Percentiles rank a stretch among this genome's conserved stretches.
phyloP scores from a whole-genome alignment of 2,113 vertebrate species.

The Eonycteris spelaea region DNA sequence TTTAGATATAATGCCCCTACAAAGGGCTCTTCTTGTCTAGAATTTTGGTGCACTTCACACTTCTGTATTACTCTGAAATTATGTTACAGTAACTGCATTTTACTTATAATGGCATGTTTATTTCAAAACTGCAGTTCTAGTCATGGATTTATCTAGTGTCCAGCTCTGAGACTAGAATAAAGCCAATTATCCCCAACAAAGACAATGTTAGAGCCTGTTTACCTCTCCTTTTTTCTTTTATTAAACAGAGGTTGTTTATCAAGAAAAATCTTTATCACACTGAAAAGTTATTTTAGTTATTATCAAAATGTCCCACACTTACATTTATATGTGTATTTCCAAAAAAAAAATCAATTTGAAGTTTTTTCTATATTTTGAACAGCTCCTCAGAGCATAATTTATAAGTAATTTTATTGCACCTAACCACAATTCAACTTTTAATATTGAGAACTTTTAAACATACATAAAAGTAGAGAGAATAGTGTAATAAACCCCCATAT shows the following conservation, averaged over 20 bases:
- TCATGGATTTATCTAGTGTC: not conserved
- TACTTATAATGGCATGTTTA: not conserved
- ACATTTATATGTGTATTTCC: not conserved
- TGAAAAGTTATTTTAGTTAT: constrained; percentile 34
- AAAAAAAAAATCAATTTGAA: constrained; percentile 15
- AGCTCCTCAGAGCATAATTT: not conserved
- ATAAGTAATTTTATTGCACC: not conserved
- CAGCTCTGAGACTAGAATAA: not conserved
- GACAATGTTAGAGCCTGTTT: not conserved
- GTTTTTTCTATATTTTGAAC: constrained; percentile 13
- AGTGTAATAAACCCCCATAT: not conserved
- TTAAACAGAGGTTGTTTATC: not conserved
- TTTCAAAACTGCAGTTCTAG: not conserved
- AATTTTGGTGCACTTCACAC: not conserved
- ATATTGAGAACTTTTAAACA: not conserved
- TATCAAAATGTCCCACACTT: constrained; percentile 16
- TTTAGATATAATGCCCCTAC: not conserved
- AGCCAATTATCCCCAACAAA: not conserved
- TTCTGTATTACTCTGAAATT: not conserved
- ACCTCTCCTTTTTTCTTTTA: not conserved
- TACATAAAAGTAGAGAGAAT: not conserved
- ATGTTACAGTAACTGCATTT: not conserved
- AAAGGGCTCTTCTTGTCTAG: not conserved
- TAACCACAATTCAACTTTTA: not conserved
- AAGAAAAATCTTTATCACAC: not conserved